phyloP scores from a whole-genome alignment of 1,140 invertebrate species.

The Plutomurus gul region DNA sequence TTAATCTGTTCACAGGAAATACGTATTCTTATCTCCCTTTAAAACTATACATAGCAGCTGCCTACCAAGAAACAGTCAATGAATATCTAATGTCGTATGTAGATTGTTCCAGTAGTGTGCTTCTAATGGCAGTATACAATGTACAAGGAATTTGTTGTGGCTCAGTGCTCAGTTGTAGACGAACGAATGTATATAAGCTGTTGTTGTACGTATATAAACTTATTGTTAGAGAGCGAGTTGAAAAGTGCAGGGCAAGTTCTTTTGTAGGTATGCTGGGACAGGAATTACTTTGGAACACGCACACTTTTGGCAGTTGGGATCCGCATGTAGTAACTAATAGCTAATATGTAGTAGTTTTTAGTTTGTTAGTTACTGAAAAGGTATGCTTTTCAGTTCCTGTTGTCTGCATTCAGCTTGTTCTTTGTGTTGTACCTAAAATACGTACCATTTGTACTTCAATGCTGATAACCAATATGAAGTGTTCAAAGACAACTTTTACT shows the following conservation, averaged over 20 bases:
- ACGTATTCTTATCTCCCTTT: neutral
- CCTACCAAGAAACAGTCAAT: too few species aligned
- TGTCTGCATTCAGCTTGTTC: neutral
- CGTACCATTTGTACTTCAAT: too few species aligned
- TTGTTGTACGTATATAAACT: neutral
- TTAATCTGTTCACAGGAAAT: neutral
- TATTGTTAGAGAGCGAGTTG: neutral
- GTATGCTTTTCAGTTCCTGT: too few species aligned
- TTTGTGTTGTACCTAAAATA: too few species aligned
- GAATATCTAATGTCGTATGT: too few species aligned
- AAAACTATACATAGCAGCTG: neutral
- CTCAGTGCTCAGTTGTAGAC: neutral
- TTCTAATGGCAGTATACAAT: too few species aligned
- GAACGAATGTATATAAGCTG: neutral
- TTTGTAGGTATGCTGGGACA: neutral
- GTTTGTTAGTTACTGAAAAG: neutral
- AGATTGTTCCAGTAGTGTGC: too few species aligned
- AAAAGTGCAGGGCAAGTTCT: neutral
- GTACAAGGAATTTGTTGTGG: too few species aligned
- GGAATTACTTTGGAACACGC: slow-evolving; percentile 12
- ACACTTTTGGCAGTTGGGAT: slow-evolving; percentile 19
- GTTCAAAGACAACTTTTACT: too few species aligned
- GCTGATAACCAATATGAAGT: too few species aligned
- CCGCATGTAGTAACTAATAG: slow-evolving; percentile 28
- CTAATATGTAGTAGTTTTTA: neutral